Base-by-base conservation (phyloP, 2,888 invertebrate species). In the Caenorhabditis sp. region DNA sequence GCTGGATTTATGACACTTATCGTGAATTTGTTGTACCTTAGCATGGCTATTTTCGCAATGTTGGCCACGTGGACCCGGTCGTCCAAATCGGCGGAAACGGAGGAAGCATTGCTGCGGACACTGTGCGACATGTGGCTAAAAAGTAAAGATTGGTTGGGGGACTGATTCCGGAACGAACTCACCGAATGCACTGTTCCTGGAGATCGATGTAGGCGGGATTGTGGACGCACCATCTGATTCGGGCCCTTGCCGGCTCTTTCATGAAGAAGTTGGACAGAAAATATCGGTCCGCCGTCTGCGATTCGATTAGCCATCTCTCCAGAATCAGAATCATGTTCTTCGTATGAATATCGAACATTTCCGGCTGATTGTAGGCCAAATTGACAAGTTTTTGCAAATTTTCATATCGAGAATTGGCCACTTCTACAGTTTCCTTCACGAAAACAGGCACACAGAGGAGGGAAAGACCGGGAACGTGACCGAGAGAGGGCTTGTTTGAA, bases 141-240 rank as follows among this genome's bases (percentile, higher is more conserved):
- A 17, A 46, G 61, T 17, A 27, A 50, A n/a, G n/a, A n/a, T n/a
- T n/a, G n/a, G 9, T 61, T 13, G 43, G 43, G 9, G 65, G 7
- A 13, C 22, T 15, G 39, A 30, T 15, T 7, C n/a, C 41, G 2
- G 15, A 15, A 11, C 4, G n/a, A 35, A 22, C 30, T n/a, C 35
- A 74, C 73, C 66, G 53, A 50, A 61, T 48, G 43, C 74, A 74
- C 37, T 74, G 74, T 9, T 74, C 74, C 35, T 66, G 74, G 5
- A 61, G 66, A 46, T 74, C 84, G 15, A 78, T 66, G 48, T 79
- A 77, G 3, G 85, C 86, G 9, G 86, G 86, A 73, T 87, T 86
- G 74, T 87, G 87, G 2, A 73, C 83, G 65, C 87, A 87, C 1
- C 43, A 27, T 6, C 80, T 45, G 11, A 86, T 74, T 30, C 87